Base-by-base conservation (phyloP, 2,797 vertebrate species). In the Saguinus oedipus region DNA sequence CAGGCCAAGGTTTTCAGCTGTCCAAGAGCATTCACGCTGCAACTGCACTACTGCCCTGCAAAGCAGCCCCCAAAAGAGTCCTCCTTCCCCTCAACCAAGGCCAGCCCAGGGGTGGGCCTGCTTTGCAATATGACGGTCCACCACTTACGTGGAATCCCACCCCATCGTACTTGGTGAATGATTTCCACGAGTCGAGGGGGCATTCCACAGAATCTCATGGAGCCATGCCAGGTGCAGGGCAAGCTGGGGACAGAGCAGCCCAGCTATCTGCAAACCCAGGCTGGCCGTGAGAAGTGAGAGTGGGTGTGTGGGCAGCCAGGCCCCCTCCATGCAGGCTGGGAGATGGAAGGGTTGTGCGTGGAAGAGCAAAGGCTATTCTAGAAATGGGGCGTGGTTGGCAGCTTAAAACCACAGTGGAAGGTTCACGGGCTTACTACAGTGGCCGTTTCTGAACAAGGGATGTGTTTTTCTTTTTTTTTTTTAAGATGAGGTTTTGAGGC, bases 91-190 rank as follows among this genome's bases (percentile, higher is more conserved):
- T 46, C 27, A 12, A 33, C 33, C 17, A 4, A 33, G 61, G 61
- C 6, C 61, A 64, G 1, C 61, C 61, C 20, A 10, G 26, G 48
- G 13, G 3, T 0, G 9, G 79, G 79, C 26, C 83, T n/a, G 74
- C 24, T 8, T 1, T 2, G 64, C 42, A 33, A 39, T 42, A 46
- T 0, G 22, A 1, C 0, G 22, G n/a, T 9, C 24, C 6, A 12
- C 61, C 1, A 26, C 39, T 70, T 24, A 76, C 39, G 15, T 30
- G 27, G 87, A 79, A 26, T 13, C 53, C 75, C 14, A 19, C 9
- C 3, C 55, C 19, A 30, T 50, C 30, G 10, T 5, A n/a, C 0
- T 39, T 85, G 83, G 20, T 76, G 33, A 88, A n/a, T 3, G 55
- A 20, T 20, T 20, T 53, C 50, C 50, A 53, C 4, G 57, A 48